phyloP scores from a whole-genome alignment of 1,140 invertebrate species.

The Formica selysi region DNA sequence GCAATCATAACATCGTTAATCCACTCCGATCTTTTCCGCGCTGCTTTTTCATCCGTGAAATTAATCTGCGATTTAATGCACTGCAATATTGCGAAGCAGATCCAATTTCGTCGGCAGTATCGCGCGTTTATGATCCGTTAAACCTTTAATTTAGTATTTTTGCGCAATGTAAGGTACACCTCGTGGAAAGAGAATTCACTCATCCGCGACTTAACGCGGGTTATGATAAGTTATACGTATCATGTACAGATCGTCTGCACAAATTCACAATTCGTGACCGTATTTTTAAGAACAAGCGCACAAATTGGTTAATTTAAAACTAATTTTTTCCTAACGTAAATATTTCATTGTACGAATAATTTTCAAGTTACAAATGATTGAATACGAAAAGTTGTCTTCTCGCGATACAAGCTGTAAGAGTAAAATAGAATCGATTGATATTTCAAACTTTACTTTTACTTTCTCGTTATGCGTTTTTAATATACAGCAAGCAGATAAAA shows the following conservation, averaged over 20 bases:
- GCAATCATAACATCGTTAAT: constrained; percentile 54
- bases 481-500: neutral
- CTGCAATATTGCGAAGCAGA: constrained; percentile 33
- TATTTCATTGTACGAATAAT: neutral
- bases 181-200: constrained; percentile 18
- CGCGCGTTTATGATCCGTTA: constrained; percentile 49
- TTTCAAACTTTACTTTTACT: neutral
- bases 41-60: constrained; percentile 45
- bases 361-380: neutral
- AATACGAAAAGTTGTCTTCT: neutral
- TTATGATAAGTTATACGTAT: neutral
- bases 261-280: no score
- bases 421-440: neutral
- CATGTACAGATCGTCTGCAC: no score
- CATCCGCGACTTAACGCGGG: neutral
- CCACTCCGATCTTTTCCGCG: constrained; percentile 29
- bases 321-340: neutral
- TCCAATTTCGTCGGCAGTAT: constrained; percentile 29
- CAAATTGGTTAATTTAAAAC: neutral
- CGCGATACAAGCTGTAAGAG: neutral
- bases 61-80: constrained; percentile 56
- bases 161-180: neutral
- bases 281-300: neutral
- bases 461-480: neutral
- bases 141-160: constrained; percentile 17